Base-by-base conservation (phyloP, 2,113 vertebrate species). In the Colinus virginianus region DNA sequence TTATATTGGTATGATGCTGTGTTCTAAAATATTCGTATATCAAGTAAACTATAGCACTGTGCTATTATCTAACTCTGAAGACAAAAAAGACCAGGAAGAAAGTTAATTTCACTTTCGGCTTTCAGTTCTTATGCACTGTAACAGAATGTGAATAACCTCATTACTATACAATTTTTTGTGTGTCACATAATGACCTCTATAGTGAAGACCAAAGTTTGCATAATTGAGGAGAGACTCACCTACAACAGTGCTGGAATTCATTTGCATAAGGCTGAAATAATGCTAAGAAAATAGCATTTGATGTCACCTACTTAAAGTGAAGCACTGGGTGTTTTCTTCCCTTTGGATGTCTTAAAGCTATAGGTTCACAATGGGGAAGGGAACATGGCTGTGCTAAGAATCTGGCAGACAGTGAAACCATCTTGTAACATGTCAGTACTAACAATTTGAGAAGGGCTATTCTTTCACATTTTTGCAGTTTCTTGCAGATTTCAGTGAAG, bases 71-170 rank as follows among this genome's bases (percentile, higher is more conserved):
- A 90, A 95, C 94, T 66, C 64, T 84, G 90, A 88, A 96, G 91
- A 90, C 38, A 87, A 68, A 94, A 96, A 94, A 94, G 94, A 93
- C 6, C 23, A 86, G 90, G 38, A 88, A 87, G 78, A 91, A 93
- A 96, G 85, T 93, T 94, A 96, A 97, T 97, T 97, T 96, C 79
- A 90, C 92, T 95, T 96, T 89, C 95, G 66, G 75, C 93, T 92
- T 96, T 96, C 93, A 94, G 70, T 95, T 97, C 91, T 96, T 89
- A 87, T 78, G 95, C 89, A 92, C 90, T 93, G n/a, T 95, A 96
- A 93, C 88, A 95, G 96, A 97, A 96, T 97, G 94, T 92, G 97
- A 96, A 97, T 95, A 96, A 97, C 94, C 89, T 97, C 96, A 97
- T 98, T 97, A 96, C 77, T 92, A 40, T 90, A 93, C 71, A 91